phyloP scores from a whole-genome alignment of 2,113 vertebrate genomes.

The Oostethus manadensis region DNA sequence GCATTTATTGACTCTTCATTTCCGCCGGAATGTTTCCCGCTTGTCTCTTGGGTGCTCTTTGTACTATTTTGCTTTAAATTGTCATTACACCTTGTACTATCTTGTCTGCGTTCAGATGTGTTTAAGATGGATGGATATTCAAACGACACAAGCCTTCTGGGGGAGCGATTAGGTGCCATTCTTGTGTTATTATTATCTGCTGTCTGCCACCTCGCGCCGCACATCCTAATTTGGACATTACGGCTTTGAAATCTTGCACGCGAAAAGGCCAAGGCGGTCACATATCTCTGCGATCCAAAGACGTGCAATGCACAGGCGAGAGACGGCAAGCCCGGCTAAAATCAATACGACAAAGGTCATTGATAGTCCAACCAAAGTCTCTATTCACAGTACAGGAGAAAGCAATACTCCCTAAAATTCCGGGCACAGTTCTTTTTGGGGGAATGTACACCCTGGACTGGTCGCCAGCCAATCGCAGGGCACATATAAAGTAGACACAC shows the following conservation, averaged over 20 bases:
- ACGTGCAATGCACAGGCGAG: constrained; percentile 22
- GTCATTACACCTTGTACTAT: constrained; percentile 21
- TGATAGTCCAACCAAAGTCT: constrained; percentile 43
- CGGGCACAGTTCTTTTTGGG: neutral
- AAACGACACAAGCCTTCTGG: constrained; percentile 1
- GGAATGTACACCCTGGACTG: no score
- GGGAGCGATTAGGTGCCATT: neutral
- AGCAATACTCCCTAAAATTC: constrained; percentile 19
- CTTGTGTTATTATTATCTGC: neutral
- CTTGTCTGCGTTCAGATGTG: neutral
- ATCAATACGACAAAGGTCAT: constrained; percentile 71
- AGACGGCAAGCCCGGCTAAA: constrained; percentile 44
- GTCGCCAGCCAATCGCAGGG: no score
- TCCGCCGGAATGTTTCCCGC: constrained; percentile 27
- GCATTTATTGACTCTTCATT: constrained; percentile 50
- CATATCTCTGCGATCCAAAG: constrained; percentile 15
- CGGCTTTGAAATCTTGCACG: constrained; percentile 23
- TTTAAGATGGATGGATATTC: constrained; percentile 3
- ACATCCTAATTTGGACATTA: constrained; percentile 31
- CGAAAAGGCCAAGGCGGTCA: constrained; percentile 33
- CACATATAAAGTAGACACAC: no score
- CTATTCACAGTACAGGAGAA: constrained; percentile 45
- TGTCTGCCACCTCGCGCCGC: neutral
- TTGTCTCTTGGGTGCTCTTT: constrained; percentile 32
- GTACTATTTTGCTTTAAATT: constrained; percentile 29